Conservation (phyloP, 2,888 invertebrate genomes). For the Itoplectis maculator region DNA sequence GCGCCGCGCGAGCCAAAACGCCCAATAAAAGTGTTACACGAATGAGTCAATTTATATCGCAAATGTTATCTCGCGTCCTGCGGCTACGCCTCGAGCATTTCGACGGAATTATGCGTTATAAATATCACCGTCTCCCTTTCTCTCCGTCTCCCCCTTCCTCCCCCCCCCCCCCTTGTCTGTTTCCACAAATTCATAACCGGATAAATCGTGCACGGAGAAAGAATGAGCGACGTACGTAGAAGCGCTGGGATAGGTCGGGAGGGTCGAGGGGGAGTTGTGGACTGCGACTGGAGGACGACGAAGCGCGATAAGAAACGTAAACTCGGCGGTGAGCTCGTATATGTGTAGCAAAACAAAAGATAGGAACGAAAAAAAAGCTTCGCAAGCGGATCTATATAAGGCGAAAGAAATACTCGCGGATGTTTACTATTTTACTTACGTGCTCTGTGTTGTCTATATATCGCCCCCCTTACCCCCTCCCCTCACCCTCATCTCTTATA, state of each 20-base stretch:
- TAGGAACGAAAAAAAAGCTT: not conserved
- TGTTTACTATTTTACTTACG: conserved; percentile 11
- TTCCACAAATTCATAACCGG: conserved; percentile 5
- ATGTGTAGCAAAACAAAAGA: conserved; percentile 30
- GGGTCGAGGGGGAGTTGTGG: no score
- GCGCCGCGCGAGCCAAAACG: not conserved
- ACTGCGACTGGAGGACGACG: no score
- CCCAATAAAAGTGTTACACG: not conserved
- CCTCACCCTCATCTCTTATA: no score
- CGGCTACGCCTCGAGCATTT: not conserved
- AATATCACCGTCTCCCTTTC: not conserved
- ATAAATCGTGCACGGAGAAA: not conserved
- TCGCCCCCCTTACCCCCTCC: no score
- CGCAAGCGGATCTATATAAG: not conserved
- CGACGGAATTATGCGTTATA: conserved; percentile 13
- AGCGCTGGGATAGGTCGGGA: conserved; percentile 1
- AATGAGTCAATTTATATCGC: conserved; percentile 24
- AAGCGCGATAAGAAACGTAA: conserved; percentile 46
- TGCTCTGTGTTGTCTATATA: not conserved
- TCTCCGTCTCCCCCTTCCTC: not conserved
- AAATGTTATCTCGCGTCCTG: not conserved
- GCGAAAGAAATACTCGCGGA: conserved; percentile 9
- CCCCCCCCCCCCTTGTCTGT: not conserved
- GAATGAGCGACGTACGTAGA: conserved; percentile 13
- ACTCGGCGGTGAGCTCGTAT: conserved; percentile 10